Evolutionary conservation across 2,113 vertebrate species (phyloP), one percentile per base, ranked within the genome.

Genomic region (Actenoides lindsayi): DNA sequence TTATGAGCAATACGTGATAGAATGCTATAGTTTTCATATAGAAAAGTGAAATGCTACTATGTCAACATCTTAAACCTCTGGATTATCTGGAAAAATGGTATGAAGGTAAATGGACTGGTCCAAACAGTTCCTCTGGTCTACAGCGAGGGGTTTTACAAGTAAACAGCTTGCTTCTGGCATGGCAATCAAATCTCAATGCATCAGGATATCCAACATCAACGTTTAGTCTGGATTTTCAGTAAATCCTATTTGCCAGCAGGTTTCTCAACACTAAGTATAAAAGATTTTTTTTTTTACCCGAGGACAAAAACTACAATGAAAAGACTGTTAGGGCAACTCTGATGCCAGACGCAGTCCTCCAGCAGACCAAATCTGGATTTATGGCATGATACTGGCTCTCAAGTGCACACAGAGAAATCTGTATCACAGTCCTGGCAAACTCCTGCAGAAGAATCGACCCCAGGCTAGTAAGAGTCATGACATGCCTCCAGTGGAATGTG

Each of bases 381-480:
- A 84, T 35, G 53, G 62, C 17, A 62, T 73, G 39, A 19, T 78
- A 35, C 42, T 82, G 75, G 71, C 54, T 94, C 25, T 76, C n/a
- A 71, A 83, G 15, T 15, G 46, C 46, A 56, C 6, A 12, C 63
- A 86, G 51, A 4, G 1, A 76, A 92, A 84, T 69, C 74, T 3
- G 1, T 46, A 65, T 50, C 78, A 33, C 50, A 59, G 50, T 54
- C 62, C 87, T 93, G 81, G 83, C 96, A 96, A 93, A 80, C 80
- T 86, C 37, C 50, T 65, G 62, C 0, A 0, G 48, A 91, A 65
- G 76, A 94, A 91, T 69, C 25, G 9, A 80, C 96, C 89, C 35
- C 57, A 51, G 93, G 95, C 91, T 65, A 94, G 48, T 53, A 95
- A 87, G 93, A 89, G 96, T 92, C 70, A 46, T 85, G 94, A 85